These are phyloP conservation scores for Plectrocnemia conspersa DNA, from an alignment of 1,140 invertebrate genomes.

Conservation along the genomic window DNA sequence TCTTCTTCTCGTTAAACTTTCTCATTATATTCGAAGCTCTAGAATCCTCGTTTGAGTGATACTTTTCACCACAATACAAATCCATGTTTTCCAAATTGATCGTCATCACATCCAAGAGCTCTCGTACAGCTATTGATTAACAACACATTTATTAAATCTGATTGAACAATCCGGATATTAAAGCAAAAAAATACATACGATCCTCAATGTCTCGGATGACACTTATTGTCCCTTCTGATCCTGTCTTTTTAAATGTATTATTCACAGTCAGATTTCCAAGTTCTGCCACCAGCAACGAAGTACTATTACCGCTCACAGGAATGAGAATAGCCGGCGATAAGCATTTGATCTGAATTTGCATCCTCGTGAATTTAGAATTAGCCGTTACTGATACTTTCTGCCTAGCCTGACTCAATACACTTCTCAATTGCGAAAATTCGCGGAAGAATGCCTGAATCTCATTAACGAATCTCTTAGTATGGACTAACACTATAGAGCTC, in stretches of 20 bases:
- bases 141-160: background rate
- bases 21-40: background rate
- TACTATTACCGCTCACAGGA: constrained; percentile 77
- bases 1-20: constrained; percentile 1
- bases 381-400: constrained; percentile 43
- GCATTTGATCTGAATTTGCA: constrained; percentile 59
- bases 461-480: constrained; percentile 88
- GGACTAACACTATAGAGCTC: constrained; percentile 87
- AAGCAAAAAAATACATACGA: constrained; percentile 32
- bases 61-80: constrained; percentile 52
- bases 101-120: constrained; percentile 71
- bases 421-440: constrained; percentile 80
- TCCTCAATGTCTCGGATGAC: constrained; percentile 39
- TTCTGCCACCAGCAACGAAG: constrained; percentile 74
- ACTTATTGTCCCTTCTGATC: constrained; percentile 55
- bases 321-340: constrained; percentile 82
- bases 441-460: constrained; percentile 83
- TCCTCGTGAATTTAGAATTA: constrained; percentile 38
- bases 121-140: constrained; percentile 35
- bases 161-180: background rate
- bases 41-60: constrained; percentile 11
- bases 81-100: constrained; percentile 80
- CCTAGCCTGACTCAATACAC: constrained; percentile 49
- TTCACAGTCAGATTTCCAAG: constrained; percentile 74
- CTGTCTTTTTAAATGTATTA: constrained; percentile 67